These are phyloP conservation scores for Crypturellus undulatus DNA, from an alignment of 2,113 vertebrate genomes.

Conservation along the genomic window DNA sequence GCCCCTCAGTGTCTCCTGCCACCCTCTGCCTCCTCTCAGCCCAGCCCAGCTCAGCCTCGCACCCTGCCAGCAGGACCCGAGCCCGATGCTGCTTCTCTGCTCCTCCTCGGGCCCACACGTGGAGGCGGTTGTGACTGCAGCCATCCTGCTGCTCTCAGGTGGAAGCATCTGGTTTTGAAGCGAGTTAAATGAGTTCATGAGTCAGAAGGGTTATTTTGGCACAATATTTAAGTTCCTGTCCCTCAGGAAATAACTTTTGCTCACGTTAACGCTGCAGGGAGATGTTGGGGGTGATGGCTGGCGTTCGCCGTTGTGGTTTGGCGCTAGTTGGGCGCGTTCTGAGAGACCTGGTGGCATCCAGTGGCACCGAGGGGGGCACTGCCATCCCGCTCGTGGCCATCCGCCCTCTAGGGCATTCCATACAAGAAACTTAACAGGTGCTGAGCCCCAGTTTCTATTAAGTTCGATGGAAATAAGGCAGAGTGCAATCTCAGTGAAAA, in stretches of 20 bases:
- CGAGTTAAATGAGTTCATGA: neutral
- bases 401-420: neutral
- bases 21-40: too few relatives aligned
- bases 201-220: neutral
- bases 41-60: accelerated
- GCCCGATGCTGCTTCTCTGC: neutral
- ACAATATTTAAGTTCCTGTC: neutral
- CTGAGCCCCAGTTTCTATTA: slow-evolving; percentile 14
- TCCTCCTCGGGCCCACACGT: too few relatives aligned
- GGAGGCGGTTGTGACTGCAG: too few relatives aligned
- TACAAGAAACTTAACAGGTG: neutral
- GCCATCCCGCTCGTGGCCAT: neutral
- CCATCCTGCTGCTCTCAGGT: too few relatives aligned
- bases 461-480: slow-evolving; percentile 6
- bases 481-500: slow-evolving; percentile 29
- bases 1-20: too few relatives aligned
- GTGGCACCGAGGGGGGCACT: neutral
- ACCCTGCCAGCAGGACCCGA: neutral
- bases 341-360: too few relatives aligned
- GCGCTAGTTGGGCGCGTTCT: too few relatives aligned
- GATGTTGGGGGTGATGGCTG: neutral
- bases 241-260: too few relatives aligned
- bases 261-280: accelerated
- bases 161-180: accelerated
- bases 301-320: too few relatives aligned